phyloP scores from a whole-genome alignment of 2,888 invertebrate species.

The Heliconius ethilla region DNA sequence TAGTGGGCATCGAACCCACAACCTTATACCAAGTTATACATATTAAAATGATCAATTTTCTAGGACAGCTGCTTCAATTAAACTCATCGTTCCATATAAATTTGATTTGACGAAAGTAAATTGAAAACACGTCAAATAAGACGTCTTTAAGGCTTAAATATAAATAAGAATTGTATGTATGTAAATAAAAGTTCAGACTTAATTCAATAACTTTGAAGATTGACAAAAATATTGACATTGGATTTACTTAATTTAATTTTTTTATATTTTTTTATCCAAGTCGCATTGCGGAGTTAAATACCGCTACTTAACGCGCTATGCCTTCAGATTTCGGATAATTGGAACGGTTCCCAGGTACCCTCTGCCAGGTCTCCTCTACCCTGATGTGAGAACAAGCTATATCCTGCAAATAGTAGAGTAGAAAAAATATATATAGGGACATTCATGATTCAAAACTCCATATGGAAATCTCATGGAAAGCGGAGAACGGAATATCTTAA shows the following conservation, averaged over 20 bases:
- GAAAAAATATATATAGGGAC: too few species aligned
- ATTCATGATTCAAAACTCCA: too few species aligned
- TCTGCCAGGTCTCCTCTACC: too few species aligned
- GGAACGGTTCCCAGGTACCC: too few species aligned
- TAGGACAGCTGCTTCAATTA: slow-evolving; percentile 36
- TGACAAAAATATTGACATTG: not conserved
- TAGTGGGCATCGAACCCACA: too few species aligned
- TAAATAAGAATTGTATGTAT: not conserved
- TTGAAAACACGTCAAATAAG: slow-evolving; percentile 30
- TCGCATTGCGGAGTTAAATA: not conserved
- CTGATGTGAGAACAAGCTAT: too few species aligned
- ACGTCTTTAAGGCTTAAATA: slow-evolving; percentile 12
- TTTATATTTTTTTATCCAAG: too few species aligned
- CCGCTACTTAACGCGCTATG: not conserved
- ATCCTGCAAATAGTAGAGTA: too few species aligned
- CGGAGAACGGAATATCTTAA: not conserved
- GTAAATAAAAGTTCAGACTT: not conserved
- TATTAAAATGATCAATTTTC: slow-evolving; percentile 39
- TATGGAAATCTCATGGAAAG: not conserved
- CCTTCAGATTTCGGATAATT: not conserved
- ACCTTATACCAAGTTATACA: not conserved
- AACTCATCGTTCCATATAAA: slow-evolving; percentile 36
- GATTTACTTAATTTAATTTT: too few species aligned
- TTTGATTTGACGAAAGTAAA: slow-evolving; percentile 36
- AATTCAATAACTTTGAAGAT: not conserved